Evolutionary conservation across 1,140 invertebrate species (phyloP), one percentile per base, ranked within the genome.

Genomic region (Aradophagus sp.): DNA sequence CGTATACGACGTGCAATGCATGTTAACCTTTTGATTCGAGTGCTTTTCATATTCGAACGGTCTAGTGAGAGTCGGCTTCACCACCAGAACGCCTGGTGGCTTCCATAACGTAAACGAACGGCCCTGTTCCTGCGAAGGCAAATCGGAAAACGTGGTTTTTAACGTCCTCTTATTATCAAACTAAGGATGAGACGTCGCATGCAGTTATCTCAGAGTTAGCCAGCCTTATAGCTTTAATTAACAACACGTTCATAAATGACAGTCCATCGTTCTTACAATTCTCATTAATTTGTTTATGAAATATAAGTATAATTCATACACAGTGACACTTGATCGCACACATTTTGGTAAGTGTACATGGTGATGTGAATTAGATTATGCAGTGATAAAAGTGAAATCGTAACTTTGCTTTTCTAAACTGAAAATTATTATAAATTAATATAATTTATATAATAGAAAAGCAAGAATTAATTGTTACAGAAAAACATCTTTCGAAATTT

Each of bases 91-190:
- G 19, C 69, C 69, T 73, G 69, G 69, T 73, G 69, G 69, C 27
- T 73, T 73, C 69, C 69, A 73, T 73, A 73, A 67, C 47, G 62
- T 66, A 72, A 72, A 72, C 34, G 62, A 67, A 58, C 62, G 69
- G 62, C 69, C 69, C 56, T 62, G 56, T 62, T 73, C 62, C 69
- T 73, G 62, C 48, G 56, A 73, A 67, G 56, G 69, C 52, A 73
- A 73, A 72, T 50, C 26, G 41, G 15, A 63, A 66, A 62, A 65
- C 44, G 23, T 52, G 23, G 29, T 16, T 58, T 65, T 62, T 41
- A 50, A 41, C 31, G 20, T 10, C n/a, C 31, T 26, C 19, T 45
- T 20, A 4, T 8, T 7, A 12, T 41, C 35, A 15, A 26, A 55
- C n/a, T n/a, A n/a, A n/a, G n/a, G n/a, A 19, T 38, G n/a, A 41